These are phyloP conservation scores for Ypsolopha sequella DNA, from an alignment of 2,888 invertebrate genomes.

Conservation along the genomic window DNA sequence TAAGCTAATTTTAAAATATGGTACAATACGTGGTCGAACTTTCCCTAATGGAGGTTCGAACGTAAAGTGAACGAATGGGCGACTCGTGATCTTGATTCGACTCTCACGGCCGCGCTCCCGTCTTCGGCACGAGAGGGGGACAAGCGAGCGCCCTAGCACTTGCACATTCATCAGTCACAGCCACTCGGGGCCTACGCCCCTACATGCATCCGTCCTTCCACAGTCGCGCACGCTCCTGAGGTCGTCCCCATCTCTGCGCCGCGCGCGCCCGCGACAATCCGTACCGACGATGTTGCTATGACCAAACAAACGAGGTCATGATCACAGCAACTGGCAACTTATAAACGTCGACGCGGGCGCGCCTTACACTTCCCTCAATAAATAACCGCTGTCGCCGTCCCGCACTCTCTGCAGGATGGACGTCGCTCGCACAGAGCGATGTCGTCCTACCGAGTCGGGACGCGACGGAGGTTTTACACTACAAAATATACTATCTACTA, in stretches of 20 bases:
- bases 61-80: constrained; percentile 66
- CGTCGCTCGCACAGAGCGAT: constrained; percentile 28
- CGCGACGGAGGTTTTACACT: constrained; percentile 61
- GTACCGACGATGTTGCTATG: constrained; percentile 9
- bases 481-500: constrained; percentile 57
- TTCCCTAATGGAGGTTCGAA: constrained; percentile 42
- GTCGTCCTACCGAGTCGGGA: constrained; percentile 37
- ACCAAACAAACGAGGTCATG: constrained; percentile 9
- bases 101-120: constrained; percentile 61
- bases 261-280: constrained; percentile 20
- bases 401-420: constrained; percentile 35
- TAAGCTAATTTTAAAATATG: constrained; percentile 62
- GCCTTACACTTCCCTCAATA: constrained; percentile 45
- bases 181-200: constrained; percentile 25
- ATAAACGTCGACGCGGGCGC: constrained; percentile 24
- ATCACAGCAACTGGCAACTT: constrained; percentile 23
- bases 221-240: constrained; percentile 51
- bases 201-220: constrained; percentile 39
- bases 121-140: constrained; percentile 59
- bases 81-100: constrained; percentile 59
- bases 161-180: constrained; percentile 27
- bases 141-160: constrained; percentile 56
- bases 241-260: constrained; percentile 65
- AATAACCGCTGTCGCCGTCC: constrained; percentile 57
- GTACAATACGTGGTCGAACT: constrained; percentile 61